A percentile compares a stretch with the other conserved stretches of the same genome.
Conservation (phyloP, 2,797 vertebrate genomes). For the Chaunax sp. region DNA sequence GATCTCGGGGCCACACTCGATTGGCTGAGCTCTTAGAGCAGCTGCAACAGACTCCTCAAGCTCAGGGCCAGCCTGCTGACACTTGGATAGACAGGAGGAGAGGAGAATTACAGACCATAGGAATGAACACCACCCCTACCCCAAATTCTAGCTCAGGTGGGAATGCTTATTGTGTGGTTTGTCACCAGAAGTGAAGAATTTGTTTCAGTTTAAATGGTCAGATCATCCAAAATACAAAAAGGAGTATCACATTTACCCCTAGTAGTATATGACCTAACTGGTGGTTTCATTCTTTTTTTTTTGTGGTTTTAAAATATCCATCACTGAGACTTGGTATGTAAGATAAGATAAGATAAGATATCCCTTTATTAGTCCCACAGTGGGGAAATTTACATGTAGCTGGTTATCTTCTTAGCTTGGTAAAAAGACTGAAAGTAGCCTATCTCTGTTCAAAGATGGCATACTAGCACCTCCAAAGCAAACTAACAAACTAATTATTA, state of each 20-base stretch:
- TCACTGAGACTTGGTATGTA: background rate
- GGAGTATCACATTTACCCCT: too few relatives aligned
- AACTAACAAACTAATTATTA: too few relatives aligned
- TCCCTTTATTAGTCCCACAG: too few relatives aligned
- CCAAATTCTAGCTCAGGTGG: slow-evolving; percentile 89
- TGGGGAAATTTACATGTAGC: too few relatives aligned
- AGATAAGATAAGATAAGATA: too few relatives aligned
- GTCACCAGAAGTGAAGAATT: background rate
- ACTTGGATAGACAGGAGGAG: slow-evolving; percentile 93
- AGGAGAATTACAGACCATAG: slow-evolving; percentile 81
- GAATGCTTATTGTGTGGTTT: slow-evolving; percentile 1
- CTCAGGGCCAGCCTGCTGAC: slow-evolving; percentile 84
- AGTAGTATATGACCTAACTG: background rate
- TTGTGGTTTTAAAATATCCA: background rate
- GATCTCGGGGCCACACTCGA: slow-evolving; percentile 94
- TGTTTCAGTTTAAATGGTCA: background rate
- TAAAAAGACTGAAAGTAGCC: too few relatives aligned
- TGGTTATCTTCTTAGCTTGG: background rate
- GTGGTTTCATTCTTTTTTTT: background rate
- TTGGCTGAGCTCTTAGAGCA: slow-evolving; percentile 96
- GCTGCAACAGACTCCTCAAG: slow-evolving; percentile 89
- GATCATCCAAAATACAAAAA: background rate
- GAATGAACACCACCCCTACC: slow-evolving; percentile 84
- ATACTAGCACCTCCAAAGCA: too few relatives aligned
- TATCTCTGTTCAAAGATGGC: too few relatives aligned